Evolutionary conservation across 2,113 vertebrate genomes (phyloP).

Genomic region (Myodes glareolus): DNA sequence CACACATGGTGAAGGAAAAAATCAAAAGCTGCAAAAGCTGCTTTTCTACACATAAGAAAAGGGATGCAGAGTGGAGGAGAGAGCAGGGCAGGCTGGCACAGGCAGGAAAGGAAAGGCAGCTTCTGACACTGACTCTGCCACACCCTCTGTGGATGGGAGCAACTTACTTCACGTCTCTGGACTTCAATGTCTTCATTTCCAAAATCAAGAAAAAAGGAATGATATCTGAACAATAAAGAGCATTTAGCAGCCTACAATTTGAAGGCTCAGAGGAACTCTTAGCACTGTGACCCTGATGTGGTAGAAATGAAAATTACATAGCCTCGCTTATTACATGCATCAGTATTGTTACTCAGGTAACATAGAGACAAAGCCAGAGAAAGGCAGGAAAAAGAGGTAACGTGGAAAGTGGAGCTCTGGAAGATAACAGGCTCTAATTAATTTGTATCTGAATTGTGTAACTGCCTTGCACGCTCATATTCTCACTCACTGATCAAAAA

Average conservation of each 20-base stretch:
- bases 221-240: background rate
- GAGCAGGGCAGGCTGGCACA: too few species aligned
- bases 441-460: constrained; percentile 20
- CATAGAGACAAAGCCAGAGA: background rate
- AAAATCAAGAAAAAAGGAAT: constrained; percentile 11
- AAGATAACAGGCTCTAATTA: background rate
- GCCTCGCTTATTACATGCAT: background rate
- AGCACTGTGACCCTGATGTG: background rate
- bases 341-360: background rate
- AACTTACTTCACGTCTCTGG: background rate
- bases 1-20: background rate
- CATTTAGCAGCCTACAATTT: background rate
- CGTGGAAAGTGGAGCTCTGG: background rate
- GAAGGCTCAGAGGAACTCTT: background rate
- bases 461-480: background rate
- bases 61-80: background rate
- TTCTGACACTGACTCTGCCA: background rate
- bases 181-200: background rate
- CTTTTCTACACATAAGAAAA: background rate
- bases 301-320: background rate
- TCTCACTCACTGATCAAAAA: constrained; percentile 20
- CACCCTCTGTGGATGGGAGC: background rate
- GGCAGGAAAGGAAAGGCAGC: background rate
- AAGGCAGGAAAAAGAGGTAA: background rate
- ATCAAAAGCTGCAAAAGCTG: background rate